Conservation (phyloP, 2,888 invertebrate genomes). For the Scelioninae gen. 2 region DNA sequence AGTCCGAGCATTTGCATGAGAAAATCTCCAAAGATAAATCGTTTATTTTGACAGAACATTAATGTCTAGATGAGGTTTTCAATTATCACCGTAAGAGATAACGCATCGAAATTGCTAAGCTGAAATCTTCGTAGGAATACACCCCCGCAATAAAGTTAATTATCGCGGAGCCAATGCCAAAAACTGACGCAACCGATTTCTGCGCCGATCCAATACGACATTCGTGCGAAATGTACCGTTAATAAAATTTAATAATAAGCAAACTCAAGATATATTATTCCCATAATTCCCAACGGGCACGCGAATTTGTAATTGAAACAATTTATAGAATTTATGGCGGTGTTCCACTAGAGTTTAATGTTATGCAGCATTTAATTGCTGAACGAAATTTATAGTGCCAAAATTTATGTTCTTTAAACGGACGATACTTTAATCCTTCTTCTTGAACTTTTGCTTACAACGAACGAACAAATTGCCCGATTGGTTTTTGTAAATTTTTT, state of each 20-base stretch:
- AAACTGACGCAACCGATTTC: slow-evolving; percentile 19
- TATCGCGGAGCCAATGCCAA: slow-evolving; percentile 6
- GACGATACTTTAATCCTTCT: too few species aligned
- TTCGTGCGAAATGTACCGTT: slow-evolving; percentile 28
- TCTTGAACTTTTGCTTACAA: too few species aligned
- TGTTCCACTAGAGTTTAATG: slow-evolving; percentile 35
- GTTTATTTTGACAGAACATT: too few species aligned
- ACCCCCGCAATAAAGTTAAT: slow-evolving; percentile 20
- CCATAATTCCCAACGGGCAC: slow-evolving; percentile 36
- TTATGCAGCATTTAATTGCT: slow-evolving; percentile 32
- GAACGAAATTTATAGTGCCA: slow-evolving; percentile 22
- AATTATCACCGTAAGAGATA: too few species aligned
- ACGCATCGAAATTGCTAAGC: slow-evolving; percentile 17
- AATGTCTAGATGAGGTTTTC: too few species aligned
- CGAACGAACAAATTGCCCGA: too few species aligned
- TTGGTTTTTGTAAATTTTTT: too few species aligned
- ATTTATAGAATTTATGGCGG: slow-evolving; percentile 32
- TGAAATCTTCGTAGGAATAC: too few species aligned
- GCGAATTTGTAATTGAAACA: slow-evolving; percentile 44
- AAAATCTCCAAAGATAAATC: too few species aligned
- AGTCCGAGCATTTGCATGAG: too few species aligned
- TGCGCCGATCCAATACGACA: slow-evolving; percentile 33
- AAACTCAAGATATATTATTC: slow-evolving; percentile 28
- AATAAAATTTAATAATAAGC: slow-evolving; percentile 41
- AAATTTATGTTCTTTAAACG: too few species aligned